Base-by-base conservation (phyloP, 2,113 vertebrate genomes). In the Rousettus leschenaultii region DNA sequence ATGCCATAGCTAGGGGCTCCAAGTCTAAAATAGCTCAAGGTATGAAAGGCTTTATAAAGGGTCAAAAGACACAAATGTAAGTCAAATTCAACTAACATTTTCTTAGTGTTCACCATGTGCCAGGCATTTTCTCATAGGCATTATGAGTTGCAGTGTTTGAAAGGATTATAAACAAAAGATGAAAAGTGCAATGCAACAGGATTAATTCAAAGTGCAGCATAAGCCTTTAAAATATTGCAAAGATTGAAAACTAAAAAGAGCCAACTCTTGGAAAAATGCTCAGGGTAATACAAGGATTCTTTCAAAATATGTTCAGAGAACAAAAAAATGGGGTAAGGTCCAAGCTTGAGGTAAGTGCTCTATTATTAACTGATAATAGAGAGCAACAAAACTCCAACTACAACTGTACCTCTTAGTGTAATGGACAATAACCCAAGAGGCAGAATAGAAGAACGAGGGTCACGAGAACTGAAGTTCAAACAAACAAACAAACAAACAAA, bases 171-270 rank as follows among this genome's bases (percentile, higher is more conserved):
- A 78, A 70, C 2, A 53, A 89, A 94, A 66, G 19, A 88, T 33
- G 15, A 55, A 51, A 88, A 70, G 13, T 21, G 4, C 13, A 95
- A 86, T 2, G 38, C 24, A 68, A 73, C 9, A 19, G 18, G 43
- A 71, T 12, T 70, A 66, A 75, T 1, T 40, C 22, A 53, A 84
- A 66, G 5, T 4, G 3, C 6, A n/a, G 35, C 16, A 40, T 18
- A 89, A 61, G 35, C 15, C 63, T 97, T 83, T 77, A 77, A 86
- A 96, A 57, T 63, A 93, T 15, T 87, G 38, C 21, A 66, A 91
- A 78, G 53, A 24, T 0, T 66, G n/a, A 61, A 74, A 87, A 26
- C 24, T 75, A 68, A 30, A 68, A 92, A 70, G 13, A 65, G 6
- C 8, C 33, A 85, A 66, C 8, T 53, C 43, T 74, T 91, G 26